Base-by-base conservation (phyloP, 1,140 invertebrate genomes). In the Pseudomyrmex cubaensis region DNA sequence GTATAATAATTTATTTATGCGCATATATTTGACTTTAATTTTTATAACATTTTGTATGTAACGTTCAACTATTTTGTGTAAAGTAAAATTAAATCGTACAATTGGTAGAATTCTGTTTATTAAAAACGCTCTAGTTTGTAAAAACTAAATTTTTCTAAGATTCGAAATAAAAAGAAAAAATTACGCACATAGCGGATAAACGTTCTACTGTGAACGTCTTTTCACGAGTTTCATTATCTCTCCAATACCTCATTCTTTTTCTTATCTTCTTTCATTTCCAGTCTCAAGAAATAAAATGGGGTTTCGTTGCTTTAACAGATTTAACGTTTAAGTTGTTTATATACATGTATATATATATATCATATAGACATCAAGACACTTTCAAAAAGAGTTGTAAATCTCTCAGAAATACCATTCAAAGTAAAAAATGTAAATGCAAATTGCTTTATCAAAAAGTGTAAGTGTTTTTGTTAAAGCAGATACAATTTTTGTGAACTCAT, bases 181-280 rank as follows among this genome's bases (percentile, higher is more conserved):
- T 59, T 50, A 70, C 59, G 35, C 48, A 20, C 70, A n/a, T n/a
- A 46, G 35, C 35, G 46, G 3, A 50, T 46, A 59, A 22, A 70
- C 54, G 70, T 20, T 25, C 2, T 72, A 20, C 48, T 17, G 35
- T 20, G 54, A 4, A 15, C 20, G 22, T 59, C 44, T 61, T 69
- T 72, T 12, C 8, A 70, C 56, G 48, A 70, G 59, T 57, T 62
- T 61, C 73, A 78, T 83, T 83, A 83, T 83, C 46, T 83, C 46
- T 83, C 62, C 22, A 77, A 22, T 15, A 22, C 20, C 35, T 77
- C 13, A 25, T 17, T n/a, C 48, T 77, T 59, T 83, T 59, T 77
- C 52, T 83, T 61, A 35, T 35, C 35, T 52, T 12, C 10, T 46
- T 82, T n/a, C 46, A 75, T 82, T 83, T 67, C 54, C 44, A 61